Percentiles rank a stretch among this genome's conserved stretches.
Evolutionary conservation across 2,113 vertebrate genomes (phyloP).

Genomic region (Sitta europaea): DNA sequence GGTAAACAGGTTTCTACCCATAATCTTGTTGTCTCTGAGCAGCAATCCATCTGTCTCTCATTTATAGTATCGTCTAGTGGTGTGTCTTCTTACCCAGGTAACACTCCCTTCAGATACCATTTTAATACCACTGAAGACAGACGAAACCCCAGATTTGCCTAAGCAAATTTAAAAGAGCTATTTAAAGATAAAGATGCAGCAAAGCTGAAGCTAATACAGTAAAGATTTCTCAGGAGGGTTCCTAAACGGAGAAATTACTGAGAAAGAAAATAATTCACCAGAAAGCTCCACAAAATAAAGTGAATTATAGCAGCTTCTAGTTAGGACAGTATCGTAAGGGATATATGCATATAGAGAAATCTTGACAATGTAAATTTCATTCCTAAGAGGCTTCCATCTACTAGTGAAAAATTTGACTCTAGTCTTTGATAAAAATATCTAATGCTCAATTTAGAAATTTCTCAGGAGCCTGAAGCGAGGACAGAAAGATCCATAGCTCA

Average conservation of each 20-base stretch:
- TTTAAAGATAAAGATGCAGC: slow-evolving; percentile 45
- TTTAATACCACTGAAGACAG: slow-evolving; percentile 38
- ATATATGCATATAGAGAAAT: background rate
- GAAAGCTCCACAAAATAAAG: slow-evolving; percentile 11
- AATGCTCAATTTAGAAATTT: slow-evolving; percentile 10
- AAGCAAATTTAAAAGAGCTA: slow-evolving; percentile 42
- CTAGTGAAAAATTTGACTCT: background rate
- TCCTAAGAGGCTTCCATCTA: slow-evolving; percentile 1
- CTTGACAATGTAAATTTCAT: background rate
- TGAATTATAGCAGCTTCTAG: slow-evolving; percentile 8
- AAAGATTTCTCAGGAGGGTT: slow-evolving; percentile 28
- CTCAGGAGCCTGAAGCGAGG: background rate
- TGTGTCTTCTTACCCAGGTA: slow-evolving; percentile 20
- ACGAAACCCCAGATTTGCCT: slow-evolving; percentile 30
- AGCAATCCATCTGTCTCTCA: slow-evolving; percentile 51
- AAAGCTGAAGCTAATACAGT: slow-evolving; percentile 46
- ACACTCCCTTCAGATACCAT: slow-evolving; percentile 9
- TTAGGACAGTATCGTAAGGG: background rate
- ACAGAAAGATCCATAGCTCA: background rate
- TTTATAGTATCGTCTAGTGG: background rate
- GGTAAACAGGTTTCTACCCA: slow-evolving; percentile 27
- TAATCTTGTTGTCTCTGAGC: slow-evolving; percentile 32
- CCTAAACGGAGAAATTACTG: slow-evolving; percentile 21
- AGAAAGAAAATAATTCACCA: slow-evolving; percentile 36
- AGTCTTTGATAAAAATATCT: slow-evolving; percentile 20